phyloP scores from a whole-genome alignment of 2,888 invertebrate genomes.

The Globia sparganii region DNA sequence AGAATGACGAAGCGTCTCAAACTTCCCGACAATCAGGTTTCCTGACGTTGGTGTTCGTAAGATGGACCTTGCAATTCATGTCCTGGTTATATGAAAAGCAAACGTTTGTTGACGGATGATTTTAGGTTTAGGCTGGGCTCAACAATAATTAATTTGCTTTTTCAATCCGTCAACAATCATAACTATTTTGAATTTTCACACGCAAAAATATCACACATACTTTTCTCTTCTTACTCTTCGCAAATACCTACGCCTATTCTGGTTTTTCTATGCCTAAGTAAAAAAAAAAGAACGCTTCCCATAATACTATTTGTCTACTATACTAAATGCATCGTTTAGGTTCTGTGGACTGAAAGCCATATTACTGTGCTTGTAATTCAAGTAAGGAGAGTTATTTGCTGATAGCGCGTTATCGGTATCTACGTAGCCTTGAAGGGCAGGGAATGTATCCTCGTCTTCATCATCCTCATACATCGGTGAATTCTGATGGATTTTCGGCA shows the following conservation, averaged over 20 bases:
- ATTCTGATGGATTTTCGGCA: constrained; percentile 74
- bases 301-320: constrained; percentile 76
- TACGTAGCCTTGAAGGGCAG: constrained; percentile 66
- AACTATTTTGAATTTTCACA: constrained; percentile 4
- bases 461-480: constrained; percentile 70
- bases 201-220: constrained; percentile 30
- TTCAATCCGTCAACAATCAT: not conserved
- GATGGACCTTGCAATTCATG: not conserved
- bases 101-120: not conserved
- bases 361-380: constrained; percentile 86
- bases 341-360: constrained; percentile 88
- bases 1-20: not conserved
- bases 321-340: constrained; percentile 87
- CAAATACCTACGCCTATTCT: constrained; percentile 7
- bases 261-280: not conserved
- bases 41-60: not conserved
- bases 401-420: constrained; percentile 74
- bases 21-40: not conserved
- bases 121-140: not conserved
- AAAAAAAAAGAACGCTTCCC: not conserved
- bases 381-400: constrained; percentile 81
- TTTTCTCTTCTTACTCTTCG: not conserved
- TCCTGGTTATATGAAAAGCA: not conserved
- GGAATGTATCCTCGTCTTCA: constrained; percentile 66
- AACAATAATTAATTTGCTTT: not conserved